These are phyloP conservation scores for Syngnathus scovelli DNA, from an alignment of 2,113 vertebrate genomes.

Conservation along the genomic window DNA sequence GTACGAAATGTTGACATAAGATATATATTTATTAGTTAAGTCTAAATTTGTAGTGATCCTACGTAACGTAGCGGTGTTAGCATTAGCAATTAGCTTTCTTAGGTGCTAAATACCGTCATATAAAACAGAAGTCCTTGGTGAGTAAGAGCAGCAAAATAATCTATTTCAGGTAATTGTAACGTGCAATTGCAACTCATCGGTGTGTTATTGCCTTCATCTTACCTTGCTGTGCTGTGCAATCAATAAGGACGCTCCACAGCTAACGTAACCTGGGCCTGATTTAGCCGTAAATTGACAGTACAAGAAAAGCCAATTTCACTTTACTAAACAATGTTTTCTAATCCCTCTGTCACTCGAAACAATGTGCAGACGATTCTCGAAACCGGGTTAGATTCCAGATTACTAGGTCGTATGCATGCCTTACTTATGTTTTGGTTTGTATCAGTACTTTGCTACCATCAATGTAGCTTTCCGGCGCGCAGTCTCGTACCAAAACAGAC, in stretches of 20 bases:
- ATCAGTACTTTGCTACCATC: conserved; percentile 20
- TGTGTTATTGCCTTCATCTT: conserved; percentile 19
- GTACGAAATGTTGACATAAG: neutral
- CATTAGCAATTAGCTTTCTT: conserved; percentile 31
- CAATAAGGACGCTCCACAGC: conserved; percentile 37
- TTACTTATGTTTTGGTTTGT: conserved; percentile 13
- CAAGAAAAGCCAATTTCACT: conserved; percentile 12
- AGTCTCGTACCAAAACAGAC: conserved; percentile 36
- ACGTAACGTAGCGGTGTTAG: conserved; percentile 6
- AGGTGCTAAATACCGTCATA: neutral
- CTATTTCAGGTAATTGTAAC: too few species aligned
- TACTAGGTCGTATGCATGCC: neutral
- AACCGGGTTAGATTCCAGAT: neutral
- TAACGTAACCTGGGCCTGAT: conserved; percentile 42
- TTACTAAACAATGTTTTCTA: conserved; percentile 10
- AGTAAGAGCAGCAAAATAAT: neutral
- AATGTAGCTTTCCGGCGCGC: conserved; percentile 58
- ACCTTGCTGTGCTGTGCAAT: conserved; percentile 57
- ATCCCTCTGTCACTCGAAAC: neutral
- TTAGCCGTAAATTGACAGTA: conserved; percentile 36
- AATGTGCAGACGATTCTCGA: neutral
- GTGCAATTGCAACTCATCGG: neutral
- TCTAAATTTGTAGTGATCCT: neutral
- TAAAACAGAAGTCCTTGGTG: too few species aligned
- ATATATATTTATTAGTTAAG: neutral